Evolutionary conservation across 2,888 invertebrate species (phyloP).

Genomic region (Drosophila tanythrix): DNA sequence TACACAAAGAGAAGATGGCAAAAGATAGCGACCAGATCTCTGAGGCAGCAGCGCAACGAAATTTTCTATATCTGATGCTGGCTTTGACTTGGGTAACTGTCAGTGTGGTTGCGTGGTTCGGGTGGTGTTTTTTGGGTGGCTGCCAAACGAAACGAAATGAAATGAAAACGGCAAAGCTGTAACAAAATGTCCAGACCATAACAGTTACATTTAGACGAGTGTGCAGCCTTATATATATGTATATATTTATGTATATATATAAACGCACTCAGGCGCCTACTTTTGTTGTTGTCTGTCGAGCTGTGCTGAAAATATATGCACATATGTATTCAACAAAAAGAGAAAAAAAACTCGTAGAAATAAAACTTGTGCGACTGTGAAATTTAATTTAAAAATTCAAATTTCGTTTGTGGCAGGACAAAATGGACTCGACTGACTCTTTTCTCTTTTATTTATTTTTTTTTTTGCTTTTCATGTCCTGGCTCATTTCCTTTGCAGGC

Average conservation of each 20-base stretch:
- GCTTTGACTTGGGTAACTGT: conserved; percentile 59
- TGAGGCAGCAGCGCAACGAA: conserved; percentile 65
- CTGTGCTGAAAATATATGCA: neutral
- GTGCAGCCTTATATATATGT: conserved; percentile 9
- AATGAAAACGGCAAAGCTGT: conserved; percentile 39
- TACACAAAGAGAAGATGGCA: conserved; percentile 69
- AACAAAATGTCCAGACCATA: conserved; percentile 66
- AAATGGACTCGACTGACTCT: conserved; percentile 39
- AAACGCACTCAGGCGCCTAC: neutral
- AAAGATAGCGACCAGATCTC: conserved; percentile 74
- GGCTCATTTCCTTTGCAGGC: conserved; percentile 56
- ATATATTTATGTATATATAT: neutral
- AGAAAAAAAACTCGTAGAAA: conserved; percentile 3
- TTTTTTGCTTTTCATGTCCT: conserved; percentile 45
- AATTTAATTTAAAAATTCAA: conserved; percentile 80
- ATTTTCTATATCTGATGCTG: conserved; percentile 79
- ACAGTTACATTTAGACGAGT: conserved; percentile 68
- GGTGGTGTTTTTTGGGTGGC: conserved; percentile 19
- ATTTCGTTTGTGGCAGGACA: conserved; percentile 48
- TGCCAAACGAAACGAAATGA: conserved; percentile 32
- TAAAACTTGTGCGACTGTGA: conserved; percentile 54
- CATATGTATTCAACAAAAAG: conserved; percentile 9
- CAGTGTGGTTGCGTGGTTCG: conserved; percentile 13
- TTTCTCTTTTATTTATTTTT: conserved; percentile 9
- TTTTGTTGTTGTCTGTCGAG: conserved; percentile 13